Conservation (phyloP, 2,888 invertebrate genomes). For the Standfussiana lucernea region DNA sequence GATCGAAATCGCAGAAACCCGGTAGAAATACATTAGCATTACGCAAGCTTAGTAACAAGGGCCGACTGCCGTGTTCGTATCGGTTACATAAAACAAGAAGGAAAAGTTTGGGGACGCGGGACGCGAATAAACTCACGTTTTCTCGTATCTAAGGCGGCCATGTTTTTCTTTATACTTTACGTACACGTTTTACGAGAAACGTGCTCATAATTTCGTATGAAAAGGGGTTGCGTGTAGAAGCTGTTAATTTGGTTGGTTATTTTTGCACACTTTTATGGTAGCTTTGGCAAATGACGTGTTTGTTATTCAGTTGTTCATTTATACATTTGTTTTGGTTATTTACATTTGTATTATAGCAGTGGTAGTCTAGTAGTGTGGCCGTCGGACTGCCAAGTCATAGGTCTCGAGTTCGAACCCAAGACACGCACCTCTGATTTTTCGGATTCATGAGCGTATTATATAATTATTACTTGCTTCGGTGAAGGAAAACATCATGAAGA, state of each 20-base stretch:
- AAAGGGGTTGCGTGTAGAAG: slow-evolving; percentile 32
- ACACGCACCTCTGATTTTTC: too few species aligned
- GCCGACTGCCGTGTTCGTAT: slow-evolving; percentile 24
- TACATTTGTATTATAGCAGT: not conserved
- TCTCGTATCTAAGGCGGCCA: slow-evolving; percentile 7
- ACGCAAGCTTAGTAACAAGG: slow-evolving; percentile 53
- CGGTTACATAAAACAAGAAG: slow-evolving; percentile 39
- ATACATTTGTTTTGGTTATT: not conserved
- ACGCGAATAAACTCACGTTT: slow-evolving; percentile 42
- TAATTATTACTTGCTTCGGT: too few species aligned
- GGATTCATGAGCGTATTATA: too few species aligned
- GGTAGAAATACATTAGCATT: slow-evolving; percentile 41
- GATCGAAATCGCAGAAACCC: slow-evolving; percentile 28
- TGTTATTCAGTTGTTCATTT: not conserved
- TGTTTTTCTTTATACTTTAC: slow-evolving; percentile 22
- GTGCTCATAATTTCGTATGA: slow-evolving; percentile 42
- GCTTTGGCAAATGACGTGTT: not conserved
- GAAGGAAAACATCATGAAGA: too few species aligned
- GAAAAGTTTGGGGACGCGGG: slow-evolving; percentile 18
- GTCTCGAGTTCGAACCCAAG: not conserved
- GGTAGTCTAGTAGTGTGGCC: not conserved
- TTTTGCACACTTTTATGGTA: not conserved
- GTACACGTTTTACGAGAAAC: slow-evolving; percentile 42
- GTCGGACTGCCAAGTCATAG: not conserved
- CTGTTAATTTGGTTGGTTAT: slow-evolving; percentile 11